Conservation (phyloP, 2,888 invertebrate species). For the Blera fallax region DNA sequence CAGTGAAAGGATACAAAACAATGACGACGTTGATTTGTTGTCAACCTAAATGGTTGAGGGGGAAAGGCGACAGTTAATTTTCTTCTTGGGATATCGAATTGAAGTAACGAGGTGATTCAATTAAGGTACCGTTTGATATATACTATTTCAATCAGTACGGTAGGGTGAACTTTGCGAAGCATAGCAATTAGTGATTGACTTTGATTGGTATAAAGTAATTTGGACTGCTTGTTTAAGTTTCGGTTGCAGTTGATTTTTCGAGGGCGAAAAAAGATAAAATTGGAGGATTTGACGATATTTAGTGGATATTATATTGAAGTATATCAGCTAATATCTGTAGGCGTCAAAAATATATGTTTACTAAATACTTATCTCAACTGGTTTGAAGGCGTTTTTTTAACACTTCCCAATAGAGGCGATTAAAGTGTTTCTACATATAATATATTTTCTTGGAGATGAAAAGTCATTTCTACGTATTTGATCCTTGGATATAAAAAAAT, state of each 20-base stretch:
- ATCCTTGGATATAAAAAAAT: no score
- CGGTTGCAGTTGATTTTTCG: background rate
- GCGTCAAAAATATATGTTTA: no score
- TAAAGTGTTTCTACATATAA: no score
- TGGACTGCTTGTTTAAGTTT: background rate
- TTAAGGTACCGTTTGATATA: background rate
- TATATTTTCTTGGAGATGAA: no score
- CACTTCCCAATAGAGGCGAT: no score
- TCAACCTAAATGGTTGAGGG: background rate
- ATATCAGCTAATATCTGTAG: no score
- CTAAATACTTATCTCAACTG: no score
- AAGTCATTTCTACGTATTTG: no score
- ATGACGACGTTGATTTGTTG: constrained; percentile 2
- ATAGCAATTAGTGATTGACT: background rate
- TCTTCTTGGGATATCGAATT: background rate
- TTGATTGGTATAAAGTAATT: background rate
- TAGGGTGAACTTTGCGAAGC: background rate
- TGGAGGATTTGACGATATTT: background rate
- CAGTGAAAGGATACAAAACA: background rate
- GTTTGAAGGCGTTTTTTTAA: no score
- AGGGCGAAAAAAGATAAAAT: background rate
- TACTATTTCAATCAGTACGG: background rate
- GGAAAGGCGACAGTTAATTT: background rate
- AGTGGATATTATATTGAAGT: no score
- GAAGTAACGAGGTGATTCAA: background rate